phyloP scores from a whole-genome alignment of 2,113 vertebrate species.

The Seriola quinqueradiata region DNA sequence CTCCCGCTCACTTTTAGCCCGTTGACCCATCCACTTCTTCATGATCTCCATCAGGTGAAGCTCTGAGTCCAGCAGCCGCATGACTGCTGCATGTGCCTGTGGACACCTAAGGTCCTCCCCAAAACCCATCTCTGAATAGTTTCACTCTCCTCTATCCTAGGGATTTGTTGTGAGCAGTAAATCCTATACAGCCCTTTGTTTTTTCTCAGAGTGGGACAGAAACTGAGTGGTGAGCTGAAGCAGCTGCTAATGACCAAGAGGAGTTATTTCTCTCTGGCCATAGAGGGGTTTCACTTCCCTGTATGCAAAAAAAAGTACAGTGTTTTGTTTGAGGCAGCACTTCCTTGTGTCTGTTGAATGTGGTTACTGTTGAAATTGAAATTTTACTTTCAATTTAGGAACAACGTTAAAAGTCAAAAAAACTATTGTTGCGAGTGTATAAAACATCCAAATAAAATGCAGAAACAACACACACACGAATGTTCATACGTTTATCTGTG shows the following conservation, averaged over 20 bases:
- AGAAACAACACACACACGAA: background rate
- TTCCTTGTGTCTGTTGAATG: constrained; percentile 64
- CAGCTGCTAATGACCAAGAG: constrained; percentile 48
- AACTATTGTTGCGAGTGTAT: background rate
- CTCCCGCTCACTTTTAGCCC: constrained; percentile 93
- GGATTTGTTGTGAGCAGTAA: background rate
- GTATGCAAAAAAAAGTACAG: constrained; percentile 4
- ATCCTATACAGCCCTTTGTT: background rate
- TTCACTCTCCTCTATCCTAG: background rate
- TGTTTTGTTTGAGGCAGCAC: constrained; percentile 30
- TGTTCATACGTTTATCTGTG: too few relatives aligned
- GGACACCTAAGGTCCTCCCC: constrained; percentile 90
- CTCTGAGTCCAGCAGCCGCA: constrained; percentile 93
- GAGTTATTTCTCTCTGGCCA: constrained; percentile 27
- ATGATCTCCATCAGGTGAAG: constrained; percentile 94
- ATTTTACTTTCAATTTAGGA: constrained; percentile 40
- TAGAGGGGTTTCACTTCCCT: constrained; percentile 66
- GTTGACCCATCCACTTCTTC: constrained; percentile 96
- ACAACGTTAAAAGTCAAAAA: background rate
- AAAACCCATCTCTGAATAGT: constrained; percentile 87
- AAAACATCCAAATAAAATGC: background rate
- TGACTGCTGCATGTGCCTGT: constrained; percentile 88
- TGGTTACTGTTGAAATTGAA: background rate
- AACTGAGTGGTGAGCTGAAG: background rate
- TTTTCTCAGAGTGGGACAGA: constrained; percentile 1